Conservation (phyloP, 2,888 invertebrate genomes). For the Brachylomia viminalis region DNA sequence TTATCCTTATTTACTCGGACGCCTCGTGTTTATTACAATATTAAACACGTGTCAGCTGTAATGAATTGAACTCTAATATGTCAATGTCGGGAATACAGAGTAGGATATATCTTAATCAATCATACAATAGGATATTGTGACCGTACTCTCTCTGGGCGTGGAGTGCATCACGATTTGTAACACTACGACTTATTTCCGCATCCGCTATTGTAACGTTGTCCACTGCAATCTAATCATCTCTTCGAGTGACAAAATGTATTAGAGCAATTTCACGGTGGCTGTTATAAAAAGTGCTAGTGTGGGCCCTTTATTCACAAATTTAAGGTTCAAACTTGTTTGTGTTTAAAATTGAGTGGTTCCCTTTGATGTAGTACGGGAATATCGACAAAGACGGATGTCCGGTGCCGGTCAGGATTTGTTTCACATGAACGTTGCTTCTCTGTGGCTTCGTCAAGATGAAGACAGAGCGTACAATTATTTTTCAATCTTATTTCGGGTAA, state of each 20-base stretch:
- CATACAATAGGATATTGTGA: constrained; percentile 60
- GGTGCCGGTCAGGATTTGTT: constrained; percentile 91
- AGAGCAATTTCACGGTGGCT: constrained; percentile 77
- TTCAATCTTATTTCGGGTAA: constrained; percentile 12
- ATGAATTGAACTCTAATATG: constrained; percentile 63
- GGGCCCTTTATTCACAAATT: constrained; percentile 67
- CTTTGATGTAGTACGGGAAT: constrained; percentile 90
- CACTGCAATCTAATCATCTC: constrained; percentile 85
- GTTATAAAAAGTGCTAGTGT: constrained; percentile 64
- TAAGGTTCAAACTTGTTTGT: constrained; percentile 83
- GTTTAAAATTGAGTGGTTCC: constrained; percentile 77
- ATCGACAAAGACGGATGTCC: constrained; percentile 90
- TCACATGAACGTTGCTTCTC: constrained; percentile 85
- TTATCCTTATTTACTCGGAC: constrained; percentile 50
- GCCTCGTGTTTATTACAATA: constrained; percentile 61
- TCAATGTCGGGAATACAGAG: constrained; percentile 63
- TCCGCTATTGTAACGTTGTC: constrained; percentile 78
- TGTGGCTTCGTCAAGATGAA: constrained; percentile 73
- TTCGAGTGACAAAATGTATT: constrained; percentile 85
- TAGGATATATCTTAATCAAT: constrained; percentile 58
- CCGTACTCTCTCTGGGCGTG: constrained; percentile 52
- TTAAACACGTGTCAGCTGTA: constrained; percentile 60
- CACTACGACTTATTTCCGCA: constrained; percentile 82
- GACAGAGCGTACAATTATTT: constrained; percentile 38
- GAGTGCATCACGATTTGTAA: constrained; percentile 77